phyloP scores from a whole-genome alignment of 2,888 invertebrate species.

The Oxycera nigricornis region DNA sequence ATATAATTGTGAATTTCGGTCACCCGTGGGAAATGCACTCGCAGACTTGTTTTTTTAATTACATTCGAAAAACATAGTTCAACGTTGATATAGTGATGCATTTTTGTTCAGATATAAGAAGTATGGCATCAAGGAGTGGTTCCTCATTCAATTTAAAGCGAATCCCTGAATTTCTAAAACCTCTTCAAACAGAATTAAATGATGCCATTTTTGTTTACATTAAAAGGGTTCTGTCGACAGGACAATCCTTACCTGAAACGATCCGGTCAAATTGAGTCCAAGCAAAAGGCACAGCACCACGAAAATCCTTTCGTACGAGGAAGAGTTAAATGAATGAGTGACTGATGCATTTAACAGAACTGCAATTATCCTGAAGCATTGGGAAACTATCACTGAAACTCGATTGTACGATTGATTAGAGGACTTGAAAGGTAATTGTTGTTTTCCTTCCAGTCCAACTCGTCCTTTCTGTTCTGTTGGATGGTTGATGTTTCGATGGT shows the following conservation, averaged over 20 bases:
- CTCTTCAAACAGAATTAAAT: too few relatives aligned
- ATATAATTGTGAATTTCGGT: neutral
- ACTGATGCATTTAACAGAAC: conserved; percentile 44
- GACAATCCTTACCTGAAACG: conserved; percentile 45
- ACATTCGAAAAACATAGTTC: too few relatives aligned
- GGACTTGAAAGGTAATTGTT: conserved; percentile 37
- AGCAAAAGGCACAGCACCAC: conserved; percentile 44
- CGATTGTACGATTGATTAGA: conserved; percentile 40
- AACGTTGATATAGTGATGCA: too few relatives aligned
- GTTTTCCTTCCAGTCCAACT: conserved; percentile 2
- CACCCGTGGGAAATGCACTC: too few relatives aligned
- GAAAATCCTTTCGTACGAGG: conserved; percentile 44
- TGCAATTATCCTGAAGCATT: conserved; percentile 45
- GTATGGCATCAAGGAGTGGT: too few relatives aligned
- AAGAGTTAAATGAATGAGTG: conserved; percentile 40
- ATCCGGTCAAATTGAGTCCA: conserved; percentile 47
- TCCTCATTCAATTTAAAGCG: too few relatives aligned
- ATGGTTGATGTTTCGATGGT: too few relatives aligned
- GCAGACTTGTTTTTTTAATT: too few relatives aligned
- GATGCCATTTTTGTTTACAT: too few relatives aligned
- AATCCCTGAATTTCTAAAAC: too few relatives aligned
- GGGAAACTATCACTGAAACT: conserved; percentile 29
- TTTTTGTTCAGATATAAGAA: too few relatives aligned
- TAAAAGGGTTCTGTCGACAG: neutral
- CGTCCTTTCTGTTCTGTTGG: neutral